A percentile compares a stretch with the other conserved stretches of the same genome.
phyloP scores from a whole-genome alignment of 2,113 vertebrate genomes.

The Propithecus coquereli region DNA sequence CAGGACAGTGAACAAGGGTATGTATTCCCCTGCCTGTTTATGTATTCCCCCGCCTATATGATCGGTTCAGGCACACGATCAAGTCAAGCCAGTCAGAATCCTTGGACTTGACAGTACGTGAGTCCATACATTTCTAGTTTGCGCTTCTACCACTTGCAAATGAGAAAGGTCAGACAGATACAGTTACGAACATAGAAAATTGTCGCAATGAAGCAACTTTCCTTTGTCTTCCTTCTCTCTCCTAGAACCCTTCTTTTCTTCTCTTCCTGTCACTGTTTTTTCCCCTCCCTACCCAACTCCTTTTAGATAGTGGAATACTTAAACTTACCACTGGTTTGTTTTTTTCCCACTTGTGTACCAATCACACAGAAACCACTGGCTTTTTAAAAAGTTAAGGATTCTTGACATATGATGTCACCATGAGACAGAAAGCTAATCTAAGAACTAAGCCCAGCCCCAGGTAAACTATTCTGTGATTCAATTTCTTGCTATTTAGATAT shows the following conservation, averaged over 20 bases:
- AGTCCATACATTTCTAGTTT: not conserved
- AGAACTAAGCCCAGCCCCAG: not conserved
- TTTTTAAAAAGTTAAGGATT: not conserved
- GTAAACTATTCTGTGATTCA: not conserved
- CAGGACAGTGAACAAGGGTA: not conserved
- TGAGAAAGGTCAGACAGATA: not conserved
- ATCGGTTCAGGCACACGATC: not conserved
- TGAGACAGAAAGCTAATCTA: not conserved
- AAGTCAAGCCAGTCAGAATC: not conserved
- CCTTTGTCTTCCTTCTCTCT: not conserved
- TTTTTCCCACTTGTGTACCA: no score
- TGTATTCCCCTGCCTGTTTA: not conserved
- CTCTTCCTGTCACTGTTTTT: not conserved
- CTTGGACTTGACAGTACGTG: not conserved
- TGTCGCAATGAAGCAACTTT: not conserved
- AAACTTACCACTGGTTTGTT: not conserved
- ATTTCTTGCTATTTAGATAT: not conserved
- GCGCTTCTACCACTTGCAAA: not conserved
- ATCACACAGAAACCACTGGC: not conserved
- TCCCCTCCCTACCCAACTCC: not conserved
- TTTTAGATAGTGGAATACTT: not conserved
- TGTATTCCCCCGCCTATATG: not conserved
- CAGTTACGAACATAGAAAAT: not conserved
- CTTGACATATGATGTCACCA: not conserved
- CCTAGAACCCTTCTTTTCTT: not conserved